phyloP scores from a whole-genome alignment of 2,797 vertebrate species.

The Aeoliscus strigatus region DNA sequence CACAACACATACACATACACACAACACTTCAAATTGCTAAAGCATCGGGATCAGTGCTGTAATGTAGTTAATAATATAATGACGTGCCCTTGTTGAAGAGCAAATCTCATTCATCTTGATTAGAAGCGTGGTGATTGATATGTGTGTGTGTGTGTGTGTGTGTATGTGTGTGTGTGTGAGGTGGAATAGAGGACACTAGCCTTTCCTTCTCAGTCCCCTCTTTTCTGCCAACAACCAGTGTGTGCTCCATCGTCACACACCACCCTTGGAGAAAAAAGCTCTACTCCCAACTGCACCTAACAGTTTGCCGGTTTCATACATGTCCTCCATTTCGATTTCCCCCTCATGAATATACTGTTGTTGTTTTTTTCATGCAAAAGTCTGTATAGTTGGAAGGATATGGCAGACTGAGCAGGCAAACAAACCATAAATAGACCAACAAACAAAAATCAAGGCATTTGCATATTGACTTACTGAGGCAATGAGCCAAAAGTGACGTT shows the following conservation, averaged over 20 bases:
- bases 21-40: constrained; percentile 6
- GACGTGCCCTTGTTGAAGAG: constrained; percentile 31
- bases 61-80: constrained; percentile 45
- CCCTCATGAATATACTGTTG: no score
- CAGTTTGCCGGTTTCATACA: no score
- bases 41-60: constrained; percentile 26
- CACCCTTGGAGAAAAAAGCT: no score
- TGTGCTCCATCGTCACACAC: constrained; percentile 18
- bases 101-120: constrained; percentile 52
- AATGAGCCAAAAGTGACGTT: constrained; percentile 14
- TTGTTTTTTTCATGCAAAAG: no score
- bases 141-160: constrained; percentile 7
- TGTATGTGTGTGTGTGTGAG: constrained; percentile 10
- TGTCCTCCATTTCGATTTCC: no score
- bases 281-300: no score
- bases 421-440: constrained; percentile 26
- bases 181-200: constrained; percentile 38
- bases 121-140: constrained; percentile 18
- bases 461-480: no score
- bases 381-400: constrained; percentile 15
- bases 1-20: no score
- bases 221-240: constrained; percentile 33
- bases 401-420: constrained; percentile 27
- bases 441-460: constrained; percentile 26
- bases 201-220: constrained; percentile 15